Percentiles rank a stretch among this genome's conserved stretches.
phyloP scores from a whole-genome alignment of 2,797 vertebrate genomes.

The Siniperca undulata region DNA sequence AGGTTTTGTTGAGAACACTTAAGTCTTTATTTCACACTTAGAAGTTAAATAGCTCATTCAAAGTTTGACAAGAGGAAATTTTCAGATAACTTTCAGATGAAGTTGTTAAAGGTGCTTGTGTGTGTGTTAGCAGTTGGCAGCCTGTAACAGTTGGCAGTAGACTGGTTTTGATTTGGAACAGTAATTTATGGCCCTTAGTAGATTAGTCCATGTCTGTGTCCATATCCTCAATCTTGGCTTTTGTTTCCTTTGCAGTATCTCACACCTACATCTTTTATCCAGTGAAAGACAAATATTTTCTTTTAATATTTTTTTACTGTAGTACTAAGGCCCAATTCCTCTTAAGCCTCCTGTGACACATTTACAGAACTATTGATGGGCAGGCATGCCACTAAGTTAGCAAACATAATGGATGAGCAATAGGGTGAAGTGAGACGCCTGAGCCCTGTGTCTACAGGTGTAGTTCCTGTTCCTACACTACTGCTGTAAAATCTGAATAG shows the following conservation, averaged over 20 bases:
- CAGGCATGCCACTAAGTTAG: neutral
- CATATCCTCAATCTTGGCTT: neutral
- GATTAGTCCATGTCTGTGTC: neutral
- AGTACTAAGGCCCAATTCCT: neutral
- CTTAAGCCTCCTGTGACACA: slow-evolving; percentile 26
- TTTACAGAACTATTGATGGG: slow-evolving; percentile 7
- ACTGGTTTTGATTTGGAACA: neutral
- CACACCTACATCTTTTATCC: neutral
- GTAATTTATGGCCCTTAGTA: neutral
- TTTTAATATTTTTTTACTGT: neutral
- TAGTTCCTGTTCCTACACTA: neutral
- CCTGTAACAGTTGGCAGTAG: neutral
- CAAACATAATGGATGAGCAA: slow-evolving; percentile 13
- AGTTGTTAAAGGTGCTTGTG: neutral
- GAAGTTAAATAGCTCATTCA: neutral
- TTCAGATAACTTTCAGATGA: neutral
- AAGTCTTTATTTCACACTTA: neutral
- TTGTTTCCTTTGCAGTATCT: neutral
- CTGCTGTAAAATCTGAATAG: neutral
- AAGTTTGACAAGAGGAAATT: neutral
- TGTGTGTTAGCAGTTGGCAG: neutral
- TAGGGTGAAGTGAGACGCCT: neutral
- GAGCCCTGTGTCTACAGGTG: neutral
- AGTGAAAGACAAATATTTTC: neutral
- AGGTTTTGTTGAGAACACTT: too few relatives aligned